These are phyloP conservation scores for Uloborus plumipes DNA, from an alignment of 2,888 invertebrate species.

Conservation along the genomic window DNA sequence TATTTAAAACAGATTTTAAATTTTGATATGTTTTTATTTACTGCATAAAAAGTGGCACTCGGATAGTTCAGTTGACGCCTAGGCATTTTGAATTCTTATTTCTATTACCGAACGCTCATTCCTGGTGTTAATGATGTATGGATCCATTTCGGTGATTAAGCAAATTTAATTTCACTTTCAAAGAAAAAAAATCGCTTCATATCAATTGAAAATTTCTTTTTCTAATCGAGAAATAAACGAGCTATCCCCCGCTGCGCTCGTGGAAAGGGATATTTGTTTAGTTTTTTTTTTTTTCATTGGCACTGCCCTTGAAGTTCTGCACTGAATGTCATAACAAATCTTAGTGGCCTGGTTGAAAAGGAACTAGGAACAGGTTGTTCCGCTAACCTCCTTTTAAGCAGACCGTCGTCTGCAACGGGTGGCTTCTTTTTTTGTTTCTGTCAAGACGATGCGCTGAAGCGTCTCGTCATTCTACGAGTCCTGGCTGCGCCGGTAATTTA, in stretches of 20 bases:
- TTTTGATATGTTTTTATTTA: too few relatives aligned
- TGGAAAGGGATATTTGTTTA: background rate
- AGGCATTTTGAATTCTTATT: too few relatives aligned
- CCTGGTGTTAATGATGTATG: too few relatives aligned
- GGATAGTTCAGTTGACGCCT: too few relatives aligned
- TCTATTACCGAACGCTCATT: too few relatives aligned
- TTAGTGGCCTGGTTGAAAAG: conserved; percentile 36
- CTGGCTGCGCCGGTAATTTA: too few relatives aligned
- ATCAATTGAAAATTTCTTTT: too few relatives aligned
- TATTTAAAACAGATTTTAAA: too few relatives aligned
- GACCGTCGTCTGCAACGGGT: conserved; percentile 35
- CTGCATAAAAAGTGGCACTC: too few relatives aligned
- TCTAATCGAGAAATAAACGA: too few relatives aligned
- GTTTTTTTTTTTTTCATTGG: conserved; percentile 7
- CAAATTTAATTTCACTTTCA: background rate
- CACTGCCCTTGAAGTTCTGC: conserved; percentile 61
- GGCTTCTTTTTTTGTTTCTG: conserved; percentile 26
- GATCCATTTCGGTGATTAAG: too few relatives aligned
- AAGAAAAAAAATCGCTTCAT: background rate
- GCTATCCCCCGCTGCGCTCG: background rate
- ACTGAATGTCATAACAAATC: conserved; percentile 46
- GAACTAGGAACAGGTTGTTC: conserved; percentile 59
- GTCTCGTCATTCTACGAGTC: background rate
- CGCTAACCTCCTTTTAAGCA: conserved; percentile 57
- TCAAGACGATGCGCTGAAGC: conserved; percentile 11